Evolutionary conservation across 2,797 vertebrate species (phyloP).

Genomic region (Acestrorhynchus altus): DNA sequence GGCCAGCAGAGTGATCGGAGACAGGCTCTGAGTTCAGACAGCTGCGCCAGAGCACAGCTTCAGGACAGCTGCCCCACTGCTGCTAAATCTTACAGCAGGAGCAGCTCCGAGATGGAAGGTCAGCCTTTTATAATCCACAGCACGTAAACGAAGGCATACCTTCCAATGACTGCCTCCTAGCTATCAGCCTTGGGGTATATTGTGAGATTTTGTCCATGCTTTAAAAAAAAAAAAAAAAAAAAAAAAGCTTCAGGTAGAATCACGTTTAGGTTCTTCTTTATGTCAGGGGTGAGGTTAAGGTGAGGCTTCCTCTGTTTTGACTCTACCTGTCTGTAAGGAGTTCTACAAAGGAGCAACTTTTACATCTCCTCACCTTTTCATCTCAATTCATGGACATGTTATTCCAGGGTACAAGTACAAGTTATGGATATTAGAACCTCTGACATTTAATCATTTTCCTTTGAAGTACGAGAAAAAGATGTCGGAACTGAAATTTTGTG

Average conservation of each 20-base stretch:
- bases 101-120: constrained; percentile 10
- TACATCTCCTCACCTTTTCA: not conserved
- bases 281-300: not conserved
- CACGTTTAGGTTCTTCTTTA: not conserved
- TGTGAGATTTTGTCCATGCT: constrained; percentile 55
- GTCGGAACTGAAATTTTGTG: not conserved
- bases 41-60: not conserved
- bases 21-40: not conserved
- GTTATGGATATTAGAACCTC: not conserved
- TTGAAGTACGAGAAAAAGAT: not conserved
- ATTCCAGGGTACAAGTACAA: not conserved
- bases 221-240: not conserved
- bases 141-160: not conserved
- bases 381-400: not conserved
- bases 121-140: constrained; percentile 74
- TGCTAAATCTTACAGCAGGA: not conserved
- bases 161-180: not conserved
- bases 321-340: not conserved
- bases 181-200: not conserved
- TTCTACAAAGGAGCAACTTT: not conserved
- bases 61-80: not conserved
- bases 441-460: constrained; percentile 16
- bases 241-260: not conserved
- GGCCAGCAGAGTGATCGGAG: not conserved
- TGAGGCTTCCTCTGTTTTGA: not conserved